Percentiles rank a stretch among this genome's conserved stretches.
Conservation (phyloP, 1,140 invertebrate species). For the Drosophila fuyamai region DNA sequence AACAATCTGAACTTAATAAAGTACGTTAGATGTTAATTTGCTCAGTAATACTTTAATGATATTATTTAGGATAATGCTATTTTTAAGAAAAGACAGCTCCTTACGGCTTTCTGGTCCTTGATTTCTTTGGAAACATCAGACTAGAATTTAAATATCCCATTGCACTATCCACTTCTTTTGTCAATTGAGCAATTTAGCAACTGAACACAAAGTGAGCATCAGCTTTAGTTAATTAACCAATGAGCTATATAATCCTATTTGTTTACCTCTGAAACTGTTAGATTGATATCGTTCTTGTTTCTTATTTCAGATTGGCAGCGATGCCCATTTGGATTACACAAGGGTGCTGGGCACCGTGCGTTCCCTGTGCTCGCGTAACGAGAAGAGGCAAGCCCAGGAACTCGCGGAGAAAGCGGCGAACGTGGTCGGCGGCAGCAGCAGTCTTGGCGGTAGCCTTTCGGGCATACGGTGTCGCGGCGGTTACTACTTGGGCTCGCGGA, state of each 20-base stretch:
- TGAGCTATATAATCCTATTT: background rate
- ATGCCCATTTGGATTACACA: constrained; percentile 85
- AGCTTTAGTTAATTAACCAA: background rate
- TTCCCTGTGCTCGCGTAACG: constrained; percentile 85
- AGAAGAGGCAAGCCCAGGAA: constrained; percentile 82
- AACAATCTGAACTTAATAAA: background rate
- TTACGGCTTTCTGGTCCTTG: too few species aligned
- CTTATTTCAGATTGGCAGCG: constrained; percentile 76
- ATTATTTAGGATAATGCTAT: background rate
- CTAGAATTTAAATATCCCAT: too few species aligned
- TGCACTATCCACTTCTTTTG: background rate
- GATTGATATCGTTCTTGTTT: background rate
- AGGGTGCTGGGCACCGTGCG: constrained; percentile 86
- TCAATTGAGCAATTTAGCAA: constrained; percentile 7
- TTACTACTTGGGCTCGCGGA: constrained; percentile 86
- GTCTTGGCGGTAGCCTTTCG: constrained; percentile 29
- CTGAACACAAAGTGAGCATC: background rate
- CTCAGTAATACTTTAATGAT: background rate
- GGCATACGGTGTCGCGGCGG: constrained; percentile 75
- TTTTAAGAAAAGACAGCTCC: background rate
- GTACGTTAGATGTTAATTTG: constrained; percentile 4
- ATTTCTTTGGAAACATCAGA: too few species aligned
- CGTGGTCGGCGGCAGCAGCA: constrained; percentile 66
- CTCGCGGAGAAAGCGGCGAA: constrained; percentile 77
- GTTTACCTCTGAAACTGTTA: background rate